Base-by-base conservation (phyloP, 2,797 vertebrate species). In the Austrolebias charrua region DNA sequence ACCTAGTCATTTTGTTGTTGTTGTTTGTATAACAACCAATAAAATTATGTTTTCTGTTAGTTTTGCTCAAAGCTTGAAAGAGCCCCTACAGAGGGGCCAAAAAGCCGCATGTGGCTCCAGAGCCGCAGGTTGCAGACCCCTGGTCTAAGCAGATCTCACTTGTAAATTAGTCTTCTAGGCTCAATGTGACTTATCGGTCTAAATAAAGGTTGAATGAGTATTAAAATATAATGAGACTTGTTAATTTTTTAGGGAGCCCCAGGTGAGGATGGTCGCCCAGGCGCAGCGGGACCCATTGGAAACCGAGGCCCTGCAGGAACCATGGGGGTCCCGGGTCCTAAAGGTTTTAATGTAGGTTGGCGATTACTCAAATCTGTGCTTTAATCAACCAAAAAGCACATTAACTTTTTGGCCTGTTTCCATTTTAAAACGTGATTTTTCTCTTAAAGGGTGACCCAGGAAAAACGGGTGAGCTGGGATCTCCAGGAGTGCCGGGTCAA, bases 241-340 rank as follows among this genome's bases (percentile, higher is more conserved):
- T 40, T 40, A 13, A 75, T 4, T 56, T 57, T 42, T 5, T 24
- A 98, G 98, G 98, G 98, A 48, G 93, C 94, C 50, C 81, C 96
- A 24, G 98, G 98, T 79, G 98, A 99, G 86, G 98, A 99, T n/a
- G 98, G 98, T 1, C 94, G 97, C 0, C 95, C 98, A 15, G 97
- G 98, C 18, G 94, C 95, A 14, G 92, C 95, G 11, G 98, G 98
- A 6, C 94, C 98, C 42, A 91, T 94, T 56, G 98, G 98, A 78
- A 97, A 96, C 83, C 90, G 96, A 88, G 98, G 98, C 1, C 95
- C 96, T 15, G 93, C 94, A 58, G 98, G 98, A 65, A 94, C 93
- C n/a, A 98, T 99, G 98, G 98, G 97, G 45, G 90, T 93, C 42
- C 92, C 95, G 9, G 98, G 98, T 16, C 98, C 97, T 45, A 99